Base-by-base conservation (phyloP, 2,888 invertebrate species). In the Loripinus fragilis region DNA sequence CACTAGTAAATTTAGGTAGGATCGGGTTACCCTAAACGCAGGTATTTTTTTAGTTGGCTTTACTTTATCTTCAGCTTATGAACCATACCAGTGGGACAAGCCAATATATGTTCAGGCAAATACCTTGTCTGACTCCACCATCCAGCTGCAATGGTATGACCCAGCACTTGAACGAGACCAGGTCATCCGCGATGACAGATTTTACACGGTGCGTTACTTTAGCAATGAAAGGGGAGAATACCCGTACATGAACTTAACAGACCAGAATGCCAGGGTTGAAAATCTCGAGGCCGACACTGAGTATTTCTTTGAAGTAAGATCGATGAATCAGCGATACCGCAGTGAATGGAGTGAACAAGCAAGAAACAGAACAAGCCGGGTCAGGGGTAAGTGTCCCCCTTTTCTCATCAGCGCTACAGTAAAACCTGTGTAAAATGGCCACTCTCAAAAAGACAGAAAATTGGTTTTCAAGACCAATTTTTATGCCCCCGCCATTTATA, bases 291-390 rank as follows among this genome's bases (percentile, higher is more conserved):
- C 76, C 0, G 76, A 74, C 38, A 83, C 80, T 45, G 78, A 78
- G 23, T 83, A 83, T 48, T 52, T 72, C 42, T 81, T 83, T 42
- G 77, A 67, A 50, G 70, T 83, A 2, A 78, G 83, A 28, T 78
- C 75, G 45, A 81, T 78, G 42, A 72, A 81, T 66, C 83, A 80
- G n/a, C 83, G 80, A 3, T 83, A 81, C 75, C 83, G 80, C 30
- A 78, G 78, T 76, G 74, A 83, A 38, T 83, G 83, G 83, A 83
- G 83, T 65, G 74, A 76, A 23, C 71, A 71, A 17, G 70, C 71
- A 0, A 68, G 52, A 30, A 78, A 66, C 30, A 79, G 64, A 28
- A 82, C 82, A 7, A 38, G 8, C 23, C 38, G 15, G 41, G 23
- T 20, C 7, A 17, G 52, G 25, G 52, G 52, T 52, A 25, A 20